phyloP scores from a whole-genome alignment of 2,888 invertebrate species.

The Rhamphomyia laevipes region DNA sequence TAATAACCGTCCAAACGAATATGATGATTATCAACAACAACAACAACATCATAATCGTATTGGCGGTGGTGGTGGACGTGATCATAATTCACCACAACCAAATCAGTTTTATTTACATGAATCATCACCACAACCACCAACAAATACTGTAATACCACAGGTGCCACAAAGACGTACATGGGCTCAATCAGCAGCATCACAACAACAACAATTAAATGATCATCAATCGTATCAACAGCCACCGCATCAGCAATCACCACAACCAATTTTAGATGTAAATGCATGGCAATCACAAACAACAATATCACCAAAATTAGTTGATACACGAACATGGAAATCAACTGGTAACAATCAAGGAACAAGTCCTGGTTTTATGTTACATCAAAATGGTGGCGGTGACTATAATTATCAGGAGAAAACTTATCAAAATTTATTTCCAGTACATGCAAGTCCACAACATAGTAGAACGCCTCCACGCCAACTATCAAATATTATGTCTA shows the following conservation, averaged over 20 bases:
- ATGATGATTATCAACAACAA: slow-evolving; percentile 38
- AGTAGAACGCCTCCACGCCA: slow-evolving; percentile 48
- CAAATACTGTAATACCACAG: slow-evolving; percentile 36
- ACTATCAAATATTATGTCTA: slow-evolving; percentile 34
- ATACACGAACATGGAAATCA: slow-evolving; percentile 34
- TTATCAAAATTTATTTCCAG: slow-evolving; percentile 32
- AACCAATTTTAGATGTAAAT: slow-evolving; percentile 33
- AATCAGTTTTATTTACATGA: slow-evolving; percentile 70
- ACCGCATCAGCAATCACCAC: slow-evolving; percentile 23
- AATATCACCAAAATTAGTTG: slow-evolving; percentile 21
- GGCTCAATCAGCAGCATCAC: slow-evolving; percentile 44
- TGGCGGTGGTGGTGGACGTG: slow-evolving; percentile 19
- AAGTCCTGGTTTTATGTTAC: slow-evolving; percentile 46
- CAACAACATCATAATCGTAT: slow-evolving; percentile 18
- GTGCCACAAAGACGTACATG: slow-evolving; percentile 51
- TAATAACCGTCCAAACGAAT: slow-evolving; percentile 39
- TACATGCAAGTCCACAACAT: slow-evolving; percentile 55
- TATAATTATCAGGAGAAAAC: slow-evolving; percentile 44
- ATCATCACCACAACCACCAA: slow-evolving; percentile 38
- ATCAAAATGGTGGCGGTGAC: slow-evolving; percentile 55
- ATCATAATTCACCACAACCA: slow-evolving; percentile 32
- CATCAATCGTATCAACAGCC: slow-evolving; percentile 23
- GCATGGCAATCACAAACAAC: slow-evolving; percentile 33
- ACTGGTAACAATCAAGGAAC: slow-evolving; percentile 18
- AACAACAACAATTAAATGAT: slow-evolving; percentile 20